phyloP scores from a whole-genome alignment of 2,113 vertebrate species.

The Paramisgurnus dabryanus region DNA sequence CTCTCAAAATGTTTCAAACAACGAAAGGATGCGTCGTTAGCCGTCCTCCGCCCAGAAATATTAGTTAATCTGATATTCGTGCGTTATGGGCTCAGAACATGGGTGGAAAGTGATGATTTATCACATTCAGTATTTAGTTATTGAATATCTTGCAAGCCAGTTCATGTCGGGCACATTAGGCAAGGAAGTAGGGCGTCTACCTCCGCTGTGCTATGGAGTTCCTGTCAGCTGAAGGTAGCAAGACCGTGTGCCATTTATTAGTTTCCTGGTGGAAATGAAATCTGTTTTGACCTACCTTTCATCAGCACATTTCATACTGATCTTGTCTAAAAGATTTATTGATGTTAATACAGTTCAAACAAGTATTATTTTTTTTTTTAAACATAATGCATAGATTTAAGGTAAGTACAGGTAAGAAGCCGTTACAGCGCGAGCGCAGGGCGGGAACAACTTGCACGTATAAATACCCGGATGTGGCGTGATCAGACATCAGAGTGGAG shows the following conservation, averaged over 20 bases:
- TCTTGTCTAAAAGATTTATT: background rate
- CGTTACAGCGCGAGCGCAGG: background rate
- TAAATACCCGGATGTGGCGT: slow-evolving; percentile 4
- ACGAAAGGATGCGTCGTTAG: slow-evolving; percentile 18
- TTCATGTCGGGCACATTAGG: slow-evolving; percentile 15
- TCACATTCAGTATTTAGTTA: background rate
- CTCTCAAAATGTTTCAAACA: background rate
- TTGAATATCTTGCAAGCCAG: slow-evolving; percentile 15
- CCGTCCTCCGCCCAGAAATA: background rate
- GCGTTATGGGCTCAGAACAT: background rate
- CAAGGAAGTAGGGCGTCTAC: slow-evolving; percentile 32
- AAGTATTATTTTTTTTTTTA: background rate
- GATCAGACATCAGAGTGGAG: background rate
- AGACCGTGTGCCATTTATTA: background rate
- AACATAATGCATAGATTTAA: slow-evolving; percentile 9
- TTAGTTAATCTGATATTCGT: background rate
- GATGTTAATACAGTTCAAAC: background rate
- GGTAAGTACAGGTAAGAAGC: slow-evolving; percentile 12
- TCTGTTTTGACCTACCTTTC: background rate
- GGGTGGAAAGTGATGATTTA: background rate
- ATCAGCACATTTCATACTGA: background rate
- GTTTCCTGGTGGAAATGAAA: background rate
- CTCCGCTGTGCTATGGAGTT: slow-evolving; percentile 16
- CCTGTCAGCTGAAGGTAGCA: slow-evolving; percentile 29
- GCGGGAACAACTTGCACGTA: background rate